These are phyloP conservation scores for Buathra laborator DNA, from an alignment of 2,888 invertebrate genomes.

Conservation along the genomic window DNA sequence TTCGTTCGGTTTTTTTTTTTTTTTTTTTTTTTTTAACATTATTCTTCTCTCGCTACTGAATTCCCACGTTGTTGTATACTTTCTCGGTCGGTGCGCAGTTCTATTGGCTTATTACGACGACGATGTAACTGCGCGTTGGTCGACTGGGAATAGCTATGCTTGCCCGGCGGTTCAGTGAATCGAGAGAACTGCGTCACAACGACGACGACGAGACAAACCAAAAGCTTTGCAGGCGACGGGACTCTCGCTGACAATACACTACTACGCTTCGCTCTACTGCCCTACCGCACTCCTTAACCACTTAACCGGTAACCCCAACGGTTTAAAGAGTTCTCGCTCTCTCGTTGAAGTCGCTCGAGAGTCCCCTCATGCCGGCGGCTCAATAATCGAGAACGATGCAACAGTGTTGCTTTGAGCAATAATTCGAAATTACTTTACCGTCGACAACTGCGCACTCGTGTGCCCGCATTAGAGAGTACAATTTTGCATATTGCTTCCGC, in stretches of 20 bases:
- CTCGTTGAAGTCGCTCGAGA: slow-evolving; percentile 23
- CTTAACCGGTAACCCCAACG: slow-evolving; percentile 45
- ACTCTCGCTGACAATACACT: slow-evolving; percentile 24
- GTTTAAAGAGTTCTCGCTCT: slow-evolving; percentile 28
- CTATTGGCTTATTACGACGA: background rate
- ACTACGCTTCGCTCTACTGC: slow-evolving; percentile 46
- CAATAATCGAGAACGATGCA: slow-evolving; percentile 34
- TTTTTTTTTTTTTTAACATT: background rate
- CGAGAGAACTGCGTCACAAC: slow-evolving; percentile 69
- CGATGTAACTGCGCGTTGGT: slow-evolving; percentile 47
- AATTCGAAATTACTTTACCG: slow-evolving; percentile 22
- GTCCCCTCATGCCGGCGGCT: slow-evolving; percentile 16
- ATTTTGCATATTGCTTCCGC: slow-evolving; percentile 2
- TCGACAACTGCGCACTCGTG: slow-evolving; percentile 9
- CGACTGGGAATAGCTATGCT: slow-evolving; percentile 1
- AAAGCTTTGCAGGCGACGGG: background rate
- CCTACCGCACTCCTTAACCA: slow-evolving; percentile 55
- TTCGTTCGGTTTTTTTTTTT: slow-evolving; percentile 5
- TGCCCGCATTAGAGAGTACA: background rate
- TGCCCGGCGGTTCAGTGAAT: slow-evolving; percentile 29
- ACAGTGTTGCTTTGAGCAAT: slow-evolving; percentile 40
- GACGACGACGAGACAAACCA: slow-evolving; percentile 35
- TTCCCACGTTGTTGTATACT: slow-evolving; percentile 2
- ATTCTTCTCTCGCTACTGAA: slow-evolving; percentile 1
- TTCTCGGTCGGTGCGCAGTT: slow-evolving; percentile 16